Conservation (phyloP, 2,113 vertebrate genomes). For the Ploceus nigricollis region DNA sequence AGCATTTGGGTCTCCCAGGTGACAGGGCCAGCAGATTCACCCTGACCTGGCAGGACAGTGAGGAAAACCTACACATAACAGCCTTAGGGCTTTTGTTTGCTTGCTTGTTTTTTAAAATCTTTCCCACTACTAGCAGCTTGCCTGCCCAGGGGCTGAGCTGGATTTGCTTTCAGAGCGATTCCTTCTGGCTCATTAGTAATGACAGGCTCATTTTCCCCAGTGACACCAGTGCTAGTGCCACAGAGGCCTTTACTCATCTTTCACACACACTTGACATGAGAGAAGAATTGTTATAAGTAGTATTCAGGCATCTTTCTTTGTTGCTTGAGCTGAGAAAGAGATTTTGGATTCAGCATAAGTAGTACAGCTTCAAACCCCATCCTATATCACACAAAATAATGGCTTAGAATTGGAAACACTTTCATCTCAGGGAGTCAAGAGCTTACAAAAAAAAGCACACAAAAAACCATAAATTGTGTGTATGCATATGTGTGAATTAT, state of each 20-base stretch:
- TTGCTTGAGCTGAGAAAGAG: not conserved
- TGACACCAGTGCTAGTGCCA: not conserved
- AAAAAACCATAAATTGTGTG: rapidly evolving
- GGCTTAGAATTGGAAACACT: not conserved
- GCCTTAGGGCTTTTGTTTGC: not conserved
- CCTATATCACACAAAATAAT: not conserved
- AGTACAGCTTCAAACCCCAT: not conserved
- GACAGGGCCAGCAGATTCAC: not conserved
- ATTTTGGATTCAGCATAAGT: not conserved
- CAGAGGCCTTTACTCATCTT: not conserved
- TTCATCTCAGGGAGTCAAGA: not conserved
- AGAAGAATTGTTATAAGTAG: not conserved
- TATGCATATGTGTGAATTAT: not conserved
- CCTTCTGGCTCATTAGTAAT: not conserved
- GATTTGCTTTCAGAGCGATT: not conserved
- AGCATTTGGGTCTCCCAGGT: not conserved
- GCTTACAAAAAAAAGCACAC: not conserved
- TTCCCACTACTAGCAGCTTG: not conserved
- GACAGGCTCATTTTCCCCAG: not conserved
- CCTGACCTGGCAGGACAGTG: not conserved
- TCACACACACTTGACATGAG: not conserved
- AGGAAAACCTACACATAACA: not conserved
- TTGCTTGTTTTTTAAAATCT: not conserved
- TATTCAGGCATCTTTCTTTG: not conserved
- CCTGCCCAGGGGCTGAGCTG: not conserved